Base-by-base conservation (phyloP, 2,888 invertebrate genomes). In the Agrotis exclamationis region DNA sequence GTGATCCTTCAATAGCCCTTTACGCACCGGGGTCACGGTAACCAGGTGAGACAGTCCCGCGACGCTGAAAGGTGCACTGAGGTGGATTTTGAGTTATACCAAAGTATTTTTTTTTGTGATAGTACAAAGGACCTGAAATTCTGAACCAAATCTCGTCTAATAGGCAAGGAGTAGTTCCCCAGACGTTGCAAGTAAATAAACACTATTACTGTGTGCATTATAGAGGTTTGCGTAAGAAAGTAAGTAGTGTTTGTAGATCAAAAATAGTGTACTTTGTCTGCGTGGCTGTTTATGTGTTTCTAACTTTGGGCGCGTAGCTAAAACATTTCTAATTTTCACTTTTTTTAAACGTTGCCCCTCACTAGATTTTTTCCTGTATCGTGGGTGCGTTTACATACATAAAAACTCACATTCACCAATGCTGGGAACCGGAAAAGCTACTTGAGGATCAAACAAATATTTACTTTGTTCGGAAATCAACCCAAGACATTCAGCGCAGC, bases 41-140 rank as follows among this genome's bases (percentile, higher is more conserved):
- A n/a, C n/a, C n/a, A n/a, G n/a, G n/a, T n/a, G n/a, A n/a, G n/a
- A n/a, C n/a, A n/a, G n/a, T n/a, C n/a, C n/a, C n/a, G n/a, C n/a
- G n/a, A n/a, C 76, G 79, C 45, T 51, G 54, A 73, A 77, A 75
- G 80, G 74, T 24, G 53, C 72, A 68, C 67, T 68, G 59, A 70
- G 74, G 72, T 74, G 59, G 68, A 78, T 76, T 78, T 74, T 81
- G 74, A 79, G 51, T 79, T 76, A 84, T 70, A 57, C 33, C 53
- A n/a, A 63, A n/a, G n/a, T 47, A 39, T 69, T 78, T 77, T 64
- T 72, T 80, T 74, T 63, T 63, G 33, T 63, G 50, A 59, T 63
- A 64, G 28, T 64, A 28, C 4, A 39, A 62, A 45, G 28, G 7
- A 58, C 53, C 3, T 48, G 24, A 56, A 48, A 5, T 57, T 53